These are phyloP conservation scores for Scrobipalpa costella DNA, from an alignment of 2,888 invertebrate genomes.

Conservation along the genomic window DNA sequence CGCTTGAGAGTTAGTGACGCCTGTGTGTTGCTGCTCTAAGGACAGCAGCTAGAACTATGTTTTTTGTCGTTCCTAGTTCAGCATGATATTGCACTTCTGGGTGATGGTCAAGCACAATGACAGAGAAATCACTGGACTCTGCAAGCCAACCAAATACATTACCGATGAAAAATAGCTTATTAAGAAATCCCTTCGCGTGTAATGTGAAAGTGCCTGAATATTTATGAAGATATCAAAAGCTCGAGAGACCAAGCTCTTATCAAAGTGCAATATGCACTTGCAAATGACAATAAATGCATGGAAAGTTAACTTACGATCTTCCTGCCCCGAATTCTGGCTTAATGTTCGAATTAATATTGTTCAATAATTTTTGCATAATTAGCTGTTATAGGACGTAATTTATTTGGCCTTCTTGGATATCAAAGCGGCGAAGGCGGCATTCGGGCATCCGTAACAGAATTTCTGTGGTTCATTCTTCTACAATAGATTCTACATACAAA, in stretches of 20 bases:
- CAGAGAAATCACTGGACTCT: too few relatives aligned
- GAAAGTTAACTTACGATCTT: conserved; percentile 62
- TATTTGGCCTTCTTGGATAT: conserved; percentile 1
- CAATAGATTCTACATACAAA: not conserved
- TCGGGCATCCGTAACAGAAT: not conserved
- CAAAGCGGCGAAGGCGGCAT: not conserved
- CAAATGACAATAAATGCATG: conserved; percentile 60
- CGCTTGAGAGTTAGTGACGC: too few relatives aligned
- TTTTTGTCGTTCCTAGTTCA: too few relatives aligned
- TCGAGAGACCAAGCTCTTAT: conserved; percentile 50
- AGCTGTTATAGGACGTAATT: conserved; percentile 18
- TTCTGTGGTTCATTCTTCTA: too few relatives aligned
- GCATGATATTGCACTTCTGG: too few relatives aligned
- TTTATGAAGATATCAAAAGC: conserved; percentile 64
- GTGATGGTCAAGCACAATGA: too few relatives aligned
- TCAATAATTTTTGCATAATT: conserved; percentile 45
- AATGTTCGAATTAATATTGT: conserved; percentile 49
- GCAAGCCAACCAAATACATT: conserved; percentile 37
- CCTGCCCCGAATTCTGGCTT: conserved; percentile 33
- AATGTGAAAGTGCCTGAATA: conserved; percentile 68
- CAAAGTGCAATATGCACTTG: conserved; percentile 50
- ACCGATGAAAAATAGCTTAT: conserved; percentile 29
- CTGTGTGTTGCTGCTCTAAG: too few relatives aligned
- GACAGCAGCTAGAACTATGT: too few relatives aligned
- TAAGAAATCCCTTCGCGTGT: conserved; percentile 32